Conservation (phyloP, 92 coral and sea anemone genomes). For the Epizoanthus scotinus region DNA sequence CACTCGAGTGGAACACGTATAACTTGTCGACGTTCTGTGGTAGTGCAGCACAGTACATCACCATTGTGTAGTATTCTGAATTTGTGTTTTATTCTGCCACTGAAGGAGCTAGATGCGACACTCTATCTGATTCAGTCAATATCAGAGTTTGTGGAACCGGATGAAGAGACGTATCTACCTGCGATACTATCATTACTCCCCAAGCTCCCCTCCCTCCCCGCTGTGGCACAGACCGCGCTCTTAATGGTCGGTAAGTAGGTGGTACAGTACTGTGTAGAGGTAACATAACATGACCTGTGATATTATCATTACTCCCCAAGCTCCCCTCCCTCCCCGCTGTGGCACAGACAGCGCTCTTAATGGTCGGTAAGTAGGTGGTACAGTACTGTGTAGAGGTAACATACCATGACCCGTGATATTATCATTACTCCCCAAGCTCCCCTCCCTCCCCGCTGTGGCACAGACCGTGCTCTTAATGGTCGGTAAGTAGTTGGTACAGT, state of each 20-base stretch:
- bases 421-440: slow-evolving; percentile 82
- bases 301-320: slow-evolving; percentile 80
- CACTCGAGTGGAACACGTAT: no score
- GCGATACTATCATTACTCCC: slow-evolving; percentile 88
- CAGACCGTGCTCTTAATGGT: slow-evolving; percentile 97
- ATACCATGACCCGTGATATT: slow-evolving; percentile 93
- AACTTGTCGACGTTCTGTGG: no score
- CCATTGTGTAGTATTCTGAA: no score
- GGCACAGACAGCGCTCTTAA: slow-evolving; percentile 92
- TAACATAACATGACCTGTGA: no score
- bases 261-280: no score
- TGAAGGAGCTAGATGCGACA: slow-evolving; percentile 82
- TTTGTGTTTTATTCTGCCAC: not conserved
- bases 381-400: no score
- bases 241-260: slow-evolving; percentile 94
- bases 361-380: slow-evolving; percentile 85
- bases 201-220: slow-evolving; percentile 78
- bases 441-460: slow-evolving; percentile 79
- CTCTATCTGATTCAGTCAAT: slow-evolving; percentile 87
- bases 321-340: slow-evolving; percentile 81
- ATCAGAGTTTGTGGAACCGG: slow-evolving; percentile 93
- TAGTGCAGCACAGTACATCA: no score
- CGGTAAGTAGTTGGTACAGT: slow-evolving; percentile 69
- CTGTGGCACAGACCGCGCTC: slow-evolving; percentile 90
- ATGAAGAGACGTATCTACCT: slow-evolving; percentile 86